Conservation (phyloP, 2,113 vertebrate genomes). For the Salvator merianae region DNA sequence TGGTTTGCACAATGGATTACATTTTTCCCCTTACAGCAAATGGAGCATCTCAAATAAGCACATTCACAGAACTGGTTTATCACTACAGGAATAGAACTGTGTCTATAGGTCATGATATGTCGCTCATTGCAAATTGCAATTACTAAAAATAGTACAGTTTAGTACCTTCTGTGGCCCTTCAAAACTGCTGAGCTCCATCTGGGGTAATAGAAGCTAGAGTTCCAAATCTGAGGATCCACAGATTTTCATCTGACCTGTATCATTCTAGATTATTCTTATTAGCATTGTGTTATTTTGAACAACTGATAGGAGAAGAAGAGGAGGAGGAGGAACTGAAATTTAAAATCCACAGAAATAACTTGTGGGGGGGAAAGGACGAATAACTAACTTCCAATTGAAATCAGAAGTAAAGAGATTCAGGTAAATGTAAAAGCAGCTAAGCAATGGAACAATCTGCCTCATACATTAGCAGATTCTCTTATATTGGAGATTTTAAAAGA, state of each 20-base stretch:
- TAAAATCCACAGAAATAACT: conserved; percentile 6
- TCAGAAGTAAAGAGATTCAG: background rate
- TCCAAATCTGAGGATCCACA: no score
- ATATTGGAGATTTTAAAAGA: no score
- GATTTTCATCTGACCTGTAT: no score
- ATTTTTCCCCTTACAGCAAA: conserved; percentile 27
- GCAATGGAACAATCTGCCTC: no score
- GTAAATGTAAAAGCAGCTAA: no score
- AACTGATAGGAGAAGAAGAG: background rate
- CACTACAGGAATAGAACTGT: background rate
- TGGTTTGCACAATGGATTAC: conserved; percentile 11
- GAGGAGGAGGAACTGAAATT: background rate
- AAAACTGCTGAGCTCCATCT: no score
- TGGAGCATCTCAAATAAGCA: conserved; percentile 29
- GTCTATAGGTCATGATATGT: background rate
- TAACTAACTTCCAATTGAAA: background rate
- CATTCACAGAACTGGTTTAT: background rate
- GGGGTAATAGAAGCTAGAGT: no score
- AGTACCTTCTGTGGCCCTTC: no score
- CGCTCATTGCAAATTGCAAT: background rate
- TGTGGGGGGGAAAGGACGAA: background rate
- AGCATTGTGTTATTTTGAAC: background rate
- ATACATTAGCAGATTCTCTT: no score
- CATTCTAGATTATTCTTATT: no score
- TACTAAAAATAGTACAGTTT: no score